Conservation (phyloP, 2,888 invertebrate species). For the Thera britannica region DNA sequence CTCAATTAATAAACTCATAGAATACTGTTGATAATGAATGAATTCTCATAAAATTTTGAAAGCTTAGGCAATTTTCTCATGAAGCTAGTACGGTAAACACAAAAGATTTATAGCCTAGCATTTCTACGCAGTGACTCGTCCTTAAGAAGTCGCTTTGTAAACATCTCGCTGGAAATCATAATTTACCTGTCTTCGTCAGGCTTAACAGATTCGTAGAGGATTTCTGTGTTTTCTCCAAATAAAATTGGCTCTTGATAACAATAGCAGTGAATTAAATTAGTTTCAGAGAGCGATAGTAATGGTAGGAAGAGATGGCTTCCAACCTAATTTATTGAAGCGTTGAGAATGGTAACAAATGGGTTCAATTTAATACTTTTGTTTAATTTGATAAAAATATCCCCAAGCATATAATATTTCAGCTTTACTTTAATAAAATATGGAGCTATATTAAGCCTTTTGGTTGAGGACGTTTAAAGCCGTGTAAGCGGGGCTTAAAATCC, state of each 20-base stretch:
- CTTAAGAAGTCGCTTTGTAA: slow-evolving; percentile 35
- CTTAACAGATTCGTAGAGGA: slow-evolving; percentile 25
- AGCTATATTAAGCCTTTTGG: too few relatives aligned
- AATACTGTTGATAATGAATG: slow-evolving; percentile 13
- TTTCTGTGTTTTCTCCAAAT: slow-evolving; percentile 21
- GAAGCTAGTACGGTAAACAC: slow-evolving; percentile 32
- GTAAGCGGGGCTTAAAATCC: too few relatives aligned
- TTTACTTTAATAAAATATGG: too few relatives aligned
- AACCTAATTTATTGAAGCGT: slow-evolving; percentile 13
- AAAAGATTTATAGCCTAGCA: slow-evolving; percentile 32
- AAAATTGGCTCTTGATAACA: slow-evolving; percentile 27
- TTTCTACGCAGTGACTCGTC: slow-evolving; percentile 29
- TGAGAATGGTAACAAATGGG: background rate
- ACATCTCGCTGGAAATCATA: slow-evolving; percentile 33
- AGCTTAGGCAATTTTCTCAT: slow-evolving; percentile 30
- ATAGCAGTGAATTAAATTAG: slow-evolving; percentile 31
- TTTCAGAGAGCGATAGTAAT: slow-evolving; percentile 23
- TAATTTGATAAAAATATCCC: too few relatives aligned
- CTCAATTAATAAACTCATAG: too few relatives aligned
- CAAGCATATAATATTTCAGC: too few relatives aligned
- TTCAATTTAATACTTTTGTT: too few relatives aligned
- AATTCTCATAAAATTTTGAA: slow-evolving; percentile 13
- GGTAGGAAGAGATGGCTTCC: slow-evolving; percentile 25
- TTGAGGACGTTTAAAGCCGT: too few relatives aligned
- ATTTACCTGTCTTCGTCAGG: slow-evolving; percentile 44